Base-by-base conservation (phyloP, 2,888 invertebrate genomes). In the Agonopterix arenella region DNA sequence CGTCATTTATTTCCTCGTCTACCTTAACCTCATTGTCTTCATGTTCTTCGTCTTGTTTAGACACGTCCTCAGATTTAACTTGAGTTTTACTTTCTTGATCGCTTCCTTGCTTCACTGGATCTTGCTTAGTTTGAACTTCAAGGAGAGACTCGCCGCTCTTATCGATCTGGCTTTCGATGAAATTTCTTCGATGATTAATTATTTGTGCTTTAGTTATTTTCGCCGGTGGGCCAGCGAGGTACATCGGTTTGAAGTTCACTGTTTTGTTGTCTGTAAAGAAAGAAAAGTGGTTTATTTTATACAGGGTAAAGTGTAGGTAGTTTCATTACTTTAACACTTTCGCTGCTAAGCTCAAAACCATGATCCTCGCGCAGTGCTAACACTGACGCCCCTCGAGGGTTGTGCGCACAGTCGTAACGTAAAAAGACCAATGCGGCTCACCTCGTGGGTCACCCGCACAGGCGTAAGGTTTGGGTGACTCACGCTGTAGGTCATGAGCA, bases 241-340 rank as follows among this genome's bases (percentile, higher is more conserved):
- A 54, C 37, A 64, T 36, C 8, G 62, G 57, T 52, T 53, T 60
- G 44, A 65, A 57, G 8, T 13, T 37, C 9, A 62, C n/a, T 0
- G 44, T 49, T 4, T 49, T 8, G 13, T 49, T 52, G 40, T 52
- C 62, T 62, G 57, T 18, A n/a, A n/a, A 40, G n/a, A 10, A 40
- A 40, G n/a, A 40, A n/a, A 38, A 40, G 10, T 10, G 0, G 28
- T 28, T 28, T 28, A 7, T 28, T 28, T 28, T 7, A 28, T 28
- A 28, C 28, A 28, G 18, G 18, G 18, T 16, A 2, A 2, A 16
- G 16, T 16, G 2, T 16, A 16, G 16, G 2, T 2, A 16, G 18
- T 18, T 13, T 13, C 13, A 13, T 13, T 13, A 18, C 18, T 18
- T 16, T 16, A 16, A 16, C 1, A n/a, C n/a, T n/a, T n/a, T n/a